Evolutionary conservation across 35 echinoderm and acorn worm genomes (phyloP).

Genomic region (Eucidaris tribuloides): DNA sequence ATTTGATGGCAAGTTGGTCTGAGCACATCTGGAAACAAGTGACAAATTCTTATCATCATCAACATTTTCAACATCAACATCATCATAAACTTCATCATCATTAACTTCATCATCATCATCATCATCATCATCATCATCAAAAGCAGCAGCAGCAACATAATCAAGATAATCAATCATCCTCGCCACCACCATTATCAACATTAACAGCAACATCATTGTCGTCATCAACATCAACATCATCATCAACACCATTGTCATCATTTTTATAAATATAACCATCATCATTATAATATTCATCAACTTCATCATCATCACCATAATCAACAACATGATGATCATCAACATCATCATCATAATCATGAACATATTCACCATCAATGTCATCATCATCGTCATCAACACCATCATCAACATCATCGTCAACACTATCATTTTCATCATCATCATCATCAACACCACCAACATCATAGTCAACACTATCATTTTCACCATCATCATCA

Average conservation of each 20-base stretch:
- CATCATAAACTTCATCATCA: too few relatives aligned
- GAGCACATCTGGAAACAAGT: slow-evolving; percentile 57
- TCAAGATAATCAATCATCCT: neutral
- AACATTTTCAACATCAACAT: too few relatives aligned
- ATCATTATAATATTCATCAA: neutral
- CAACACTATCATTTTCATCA: neutral
- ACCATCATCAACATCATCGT: neutral
- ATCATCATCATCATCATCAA: neutral
- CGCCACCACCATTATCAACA: neutral
- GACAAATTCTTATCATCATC: neutral
- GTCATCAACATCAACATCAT: neutral
- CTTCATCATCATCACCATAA: neutral
- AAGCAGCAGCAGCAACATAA: neutral
- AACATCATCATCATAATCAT: neutral
- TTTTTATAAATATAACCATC: neutral
- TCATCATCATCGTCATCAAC: neutral
- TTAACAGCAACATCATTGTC: neutral
- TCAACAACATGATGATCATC: neutral
- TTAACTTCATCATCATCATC: neutral
- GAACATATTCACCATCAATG: neutral
- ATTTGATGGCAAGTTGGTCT: slow-evolving; percentile 41
- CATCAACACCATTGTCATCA: neutral
- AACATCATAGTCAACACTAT: neutral
- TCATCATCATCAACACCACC: neutral
- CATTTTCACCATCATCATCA: neutral